Percentiles rank a stretch among this genome's conserved stretches.
Evolutionary conservation across 2,888 invertebrate species (phyloP).

Genomic region (Eustalomyia histrio): DNA sequence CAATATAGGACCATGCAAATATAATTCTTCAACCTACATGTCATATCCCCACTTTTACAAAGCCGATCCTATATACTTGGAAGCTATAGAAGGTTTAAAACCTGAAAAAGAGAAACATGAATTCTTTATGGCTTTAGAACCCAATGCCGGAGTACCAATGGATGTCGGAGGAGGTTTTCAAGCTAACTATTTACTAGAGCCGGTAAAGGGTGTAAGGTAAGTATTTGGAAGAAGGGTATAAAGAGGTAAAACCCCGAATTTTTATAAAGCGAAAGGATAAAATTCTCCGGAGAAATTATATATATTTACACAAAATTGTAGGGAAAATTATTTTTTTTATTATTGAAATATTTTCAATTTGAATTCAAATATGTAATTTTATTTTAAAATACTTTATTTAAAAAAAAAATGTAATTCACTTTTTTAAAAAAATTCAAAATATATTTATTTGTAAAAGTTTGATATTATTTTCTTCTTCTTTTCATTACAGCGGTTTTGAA

Average conservation of each 20-base stretch:
- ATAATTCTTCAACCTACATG: slow-evolving; percentile 88
- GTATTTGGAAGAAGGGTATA: slow-evolving; percentile 69
- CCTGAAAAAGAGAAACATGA: slow-evolving; percentile 86
- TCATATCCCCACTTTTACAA: slow-evolving; percentile 91
- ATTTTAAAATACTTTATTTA: no score
- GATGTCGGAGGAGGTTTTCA: slow-evolving; percentile 89
- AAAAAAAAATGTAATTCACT: no score
- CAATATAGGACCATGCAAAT: slow-evolving; percentile 86
- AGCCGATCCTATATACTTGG: slow-evolving; percentile 85
- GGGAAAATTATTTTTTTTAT: no score
- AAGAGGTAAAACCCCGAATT: no score
- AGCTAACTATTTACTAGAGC: slow-evolving; percentile 86
- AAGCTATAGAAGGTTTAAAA: slow-evolving; percentile 84
- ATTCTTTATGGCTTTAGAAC: slow-evolving; percentile 88
- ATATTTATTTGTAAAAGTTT: no score
- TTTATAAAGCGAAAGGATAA: no score
- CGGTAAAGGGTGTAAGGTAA: slow-evolving; percentile 83
- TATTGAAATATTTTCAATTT: no score
- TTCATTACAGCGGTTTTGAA: slow-evolving; percentile 67
- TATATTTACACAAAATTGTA: no score
- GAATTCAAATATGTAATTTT: no score
- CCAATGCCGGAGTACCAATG: slow-evolving; percentile 88
- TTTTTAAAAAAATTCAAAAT: no score
- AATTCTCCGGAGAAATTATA: no score
- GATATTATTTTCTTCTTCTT: no score